Percentiles rank a stretch among this genome's conserved stretches.
These are phyloP conservation scores for Stomatorhinus ivindoensis DNA, from an alignment of 2,113 vertebrate genomes.

Conservation along the genomic window DNA sequence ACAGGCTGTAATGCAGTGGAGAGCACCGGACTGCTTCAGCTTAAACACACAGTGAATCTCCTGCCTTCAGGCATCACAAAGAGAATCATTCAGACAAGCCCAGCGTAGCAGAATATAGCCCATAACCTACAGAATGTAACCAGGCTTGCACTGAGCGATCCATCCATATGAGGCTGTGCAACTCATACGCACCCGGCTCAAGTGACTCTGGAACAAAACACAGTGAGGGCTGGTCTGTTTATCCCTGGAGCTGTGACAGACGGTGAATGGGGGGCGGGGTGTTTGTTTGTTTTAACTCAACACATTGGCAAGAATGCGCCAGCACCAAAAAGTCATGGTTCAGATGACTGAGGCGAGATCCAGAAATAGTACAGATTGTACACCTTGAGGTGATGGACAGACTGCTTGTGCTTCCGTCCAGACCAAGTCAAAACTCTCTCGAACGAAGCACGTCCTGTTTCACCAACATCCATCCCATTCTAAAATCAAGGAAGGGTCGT, in stretches of 20 bases:
- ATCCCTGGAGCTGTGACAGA: background rate
- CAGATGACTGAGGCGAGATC: background rate
- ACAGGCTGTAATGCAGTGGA: slow-evolving; percentile 31
- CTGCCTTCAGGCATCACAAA: background rate
- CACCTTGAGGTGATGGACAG: background rate
- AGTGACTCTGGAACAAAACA: background rate
- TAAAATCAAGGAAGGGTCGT: background rate
- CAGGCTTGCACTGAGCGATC: too few relatives aligned
- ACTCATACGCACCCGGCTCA: too few relatives aligned
- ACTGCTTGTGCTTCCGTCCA: background rate
- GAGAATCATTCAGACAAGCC: background rate
- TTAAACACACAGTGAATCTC: background rate
- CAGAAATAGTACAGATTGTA: background rate
- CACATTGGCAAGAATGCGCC: background rate
- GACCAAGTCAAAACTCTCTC: background rate
- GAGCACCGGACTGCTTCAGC: slow-evolving; percentile 5
- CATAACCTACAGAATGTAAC: background rate
- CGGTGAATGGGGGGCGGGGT: background rate
- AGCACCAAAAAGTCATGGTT: background rate
- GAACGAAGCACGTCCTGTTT: background rate
- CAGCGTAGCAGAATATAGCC: background rate
- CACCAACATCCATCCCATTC: background rate
- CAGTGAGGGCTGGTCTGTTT: background rate
- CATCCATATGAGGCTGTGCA: background rate
- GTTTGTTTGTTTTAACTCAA: slow-evolving; percentile 10